A percentile compares a stretch with the other conserved stretches of the same genome.
Evolutionary conservation across 1,140 invertebrate genomes (phyloP).

Genomic region (Bathynomus jamesi): DNA sequence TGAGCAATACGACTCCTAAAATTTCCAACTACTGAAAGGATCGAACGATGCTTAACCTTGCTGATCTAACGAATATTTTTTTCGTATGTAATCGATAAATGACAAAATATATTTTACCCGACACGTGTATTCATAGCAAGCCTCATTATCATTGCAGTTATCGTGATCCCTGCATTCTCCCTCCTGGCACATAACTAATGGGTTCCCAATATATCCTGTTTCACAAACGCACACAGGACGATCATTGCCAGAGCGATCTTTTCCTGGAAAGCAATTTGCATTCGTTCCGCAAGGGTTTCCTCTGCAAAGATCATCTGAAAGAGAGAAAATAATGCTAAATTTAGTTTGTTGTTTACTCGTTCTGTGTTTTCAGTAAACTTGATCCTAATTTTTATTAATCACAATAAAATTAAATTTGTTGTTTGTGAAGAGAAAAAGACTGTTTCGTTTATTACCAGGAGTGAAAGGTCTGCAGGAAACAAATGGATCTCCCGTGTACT

Average conservation of each 20-base stretch:
- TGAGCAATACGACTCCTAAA: too few species aligned
- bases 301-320: constrained; percentile 64
- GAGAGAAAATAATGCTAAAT: background rate
- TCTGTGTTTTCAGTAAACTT: background rate
- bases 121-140: constrained; percentile 66
- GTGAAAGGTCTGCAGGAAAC: constrained; percentile 67
- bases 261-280: constrained; percentile 70
- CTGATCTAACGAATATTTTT: too few species aligned
- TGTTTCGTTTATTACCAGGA: too few species aligned
- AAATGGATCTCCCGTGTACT: constrained; percentile 81
- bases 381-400: background rate
- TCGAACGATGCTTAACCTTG: too few species aligned
- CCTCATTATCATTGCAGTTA: constrained; percentile 62
- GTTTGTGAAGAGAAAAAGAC: too few species aligned
- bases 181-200: constrained; percentile 48
- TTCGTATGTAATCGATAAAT: too few species aligned
- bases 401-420: background rate
- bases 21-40: too few species aligned
- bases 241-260: constrained; percentile 68
- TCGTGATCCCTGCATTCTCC: constrained; percentile 20
- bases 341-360: background rate
- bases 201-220: constrained; percentile 65
- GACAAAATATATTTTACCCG: constrained; percentile 7
- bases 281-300: constrained; percentile 79
- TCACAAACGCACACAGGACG: constrained; percentile 71